Evolutionary conservation across 2,888 invertebrate species (phyloP).

Genomic region (Platycnemis pennipes): DNA sequence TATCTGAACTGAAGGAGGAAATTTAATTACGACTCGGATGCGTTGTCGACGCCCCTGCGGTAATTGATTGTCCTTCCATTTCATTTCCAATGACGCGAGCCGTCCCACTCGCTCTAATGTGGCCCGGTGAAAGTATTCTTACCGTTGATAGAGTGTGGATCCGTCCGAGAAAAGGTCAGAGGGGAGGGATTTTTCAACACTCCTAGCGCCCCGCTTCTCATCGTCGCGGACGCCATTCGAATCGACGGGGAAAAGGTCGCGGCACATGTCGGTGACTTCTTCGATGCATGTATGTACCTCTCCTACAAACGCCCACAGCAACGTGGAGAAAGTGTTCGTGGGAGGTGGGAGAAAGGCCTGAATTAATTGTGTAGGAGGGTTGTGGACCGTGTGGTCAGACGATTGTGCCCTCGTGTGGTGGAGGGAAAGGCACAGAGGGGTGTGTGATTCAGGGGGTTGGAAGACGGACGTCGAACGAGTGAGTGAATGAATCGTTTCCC

Average conservation of each 20-base stretch:
- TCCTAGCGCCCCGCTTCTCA: neutral
- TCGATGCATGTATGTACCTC: neutral
- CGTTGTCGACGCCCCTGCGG: neutral
- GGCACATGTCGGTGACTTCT: neutral
- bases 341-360: neutral
- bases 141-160: neutral
- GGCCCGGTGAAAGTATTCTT: neutral
- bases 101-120: neutral
- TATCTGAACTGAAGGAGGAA: neutral
- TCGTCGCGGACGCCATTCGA: neutral
- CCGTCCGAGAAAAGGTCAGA: neutral
- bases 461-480: neutral
- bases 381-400: neutral
- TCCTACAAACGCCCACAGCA: too few species aligned
- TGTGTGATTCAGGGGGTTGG: neutral
- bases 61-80: neutral
- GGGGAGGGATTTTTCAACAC: neutral
- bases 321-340: neutral
- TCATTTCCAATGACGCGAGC: neutral
- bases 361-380: neutral
- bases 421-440: neutral
- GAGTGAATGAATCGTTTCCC: neutral
- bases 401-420: neutral
- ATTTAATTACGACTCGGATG: neutral
- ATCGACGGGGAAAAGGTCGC: neutral